Base-by-base conservation (phyloP, 2,113 vertebrate genomes). In the Lipophrys pholis region DNA sequence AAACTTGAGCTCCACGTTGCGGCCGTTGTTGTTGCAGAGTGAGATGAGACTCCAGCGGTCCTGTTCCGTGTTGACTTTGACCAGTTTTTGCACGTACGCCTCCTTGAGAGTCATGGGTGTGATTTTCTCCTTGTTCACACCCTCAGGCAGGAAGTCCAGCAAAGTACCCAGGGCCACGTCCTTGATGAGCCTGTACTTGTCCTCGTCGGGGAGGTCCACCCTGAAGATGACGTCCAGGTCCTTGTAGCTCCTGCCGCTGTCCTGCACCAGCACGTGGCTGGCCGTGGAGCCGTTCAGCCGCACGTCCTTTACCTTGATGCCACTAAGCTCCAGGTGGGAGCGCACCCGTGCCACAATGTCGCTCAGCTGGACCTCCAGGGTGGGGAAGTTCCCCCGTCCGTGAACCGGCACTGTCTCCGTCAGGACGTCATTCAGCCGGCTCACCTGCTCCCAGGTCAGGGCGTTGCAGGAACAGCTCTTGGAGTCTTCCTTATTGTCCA, bases 1-100 rank as follows among this genome's bases (percentile, higher is more conserved):
- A 11, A 99, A 99, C 82, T 99, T 99, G 5, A 99, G 94, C 89
- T 99, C 97, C 82, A 99, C 95, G 0, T 99, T 99, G 89, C 95
- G 94, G 0, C 98, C 98, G 0, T 97, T 93, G 66, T 96, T 98
- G 91, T 99, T 99, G 88, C 95, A 98, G n/a, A 99, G 96, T 0
- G 98, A 99, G 80, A 99, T 99, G 57, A 99, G 93, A 76, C 97
- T 99, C 98, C 98, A 99, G 12, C 96, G 96, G 91, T 99, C 98
- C 30, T 94, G 93, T 40, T 98, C 98, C 0, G 96, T 98, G 90
- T 90, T 95, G 1, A 99, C 98, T 85, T 99, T 99, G 40, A 98
- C 97, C 73, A 99, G 93, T 88, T 99, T 99, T 90, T 99, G 97
- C 59, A 99, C 97, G 0, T 99, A 99, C 0, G 95, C 97, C 92